A percentile compares a stretch with the other conserved stretches of the same genome.
phyloP scores from a whole-genome alignment of 2,113 vertebrate species.

The Dolichotis patagonum region DNA sequence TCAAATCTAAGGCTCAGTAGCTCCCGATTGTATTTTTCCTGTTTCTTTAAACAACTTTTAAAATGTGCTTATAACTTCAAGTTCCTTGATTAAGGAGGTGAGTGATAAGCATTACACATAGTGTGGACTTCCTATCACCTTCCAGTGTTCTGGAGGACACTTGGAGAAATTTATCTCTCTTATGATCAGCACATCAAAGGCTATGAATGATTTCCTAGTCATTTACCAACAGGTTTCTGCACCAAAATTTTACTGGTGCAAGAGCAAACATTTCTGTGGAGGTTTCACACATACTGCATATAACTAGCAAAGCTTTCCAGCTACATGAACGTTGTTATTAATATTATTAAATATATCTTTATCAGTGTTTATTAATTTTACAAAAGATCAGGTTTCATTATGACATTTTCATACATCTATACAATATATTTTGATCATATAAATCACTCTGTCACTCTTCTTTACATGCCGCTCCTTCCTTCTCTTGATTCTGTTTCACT shows the following conservation, averaged over 20 bases:
- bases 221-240: background rate
- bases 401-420: background rate
- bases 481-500: background rate
- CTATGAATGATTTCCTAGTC: background rate
- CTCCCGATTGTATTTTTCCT: slow-evolving; percentile 8
- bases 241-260: background rate
- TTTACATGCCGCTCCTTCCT: background rate
- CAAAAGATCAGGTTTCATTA: background rate
- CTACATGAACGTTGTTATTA: background rate
- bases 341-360: background rate
- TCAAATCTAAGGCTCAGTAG: background rate
- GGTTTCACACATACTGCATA: background rate
- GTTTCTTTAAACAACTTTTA: slow-evolving; percentile 17
- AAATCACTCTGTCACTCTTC: background rate
- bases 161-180: background rate
- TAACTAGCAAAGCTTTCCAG: background rate
- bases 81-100: background rate
- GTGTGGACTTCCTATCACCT: background rate
- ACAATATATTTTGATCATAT: background rate
- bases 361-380: background rate
- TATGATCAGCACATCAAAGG: background rate
- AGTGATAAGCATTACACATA: background rate
- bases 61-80: slow-evolving; percentile 3
- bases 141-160: background rate
- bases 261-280: background rate